Evolutionary conservation across 2,797 vertebrate genomes (phyloP).

Genomic region (Gallinago solitaria): DNA sequence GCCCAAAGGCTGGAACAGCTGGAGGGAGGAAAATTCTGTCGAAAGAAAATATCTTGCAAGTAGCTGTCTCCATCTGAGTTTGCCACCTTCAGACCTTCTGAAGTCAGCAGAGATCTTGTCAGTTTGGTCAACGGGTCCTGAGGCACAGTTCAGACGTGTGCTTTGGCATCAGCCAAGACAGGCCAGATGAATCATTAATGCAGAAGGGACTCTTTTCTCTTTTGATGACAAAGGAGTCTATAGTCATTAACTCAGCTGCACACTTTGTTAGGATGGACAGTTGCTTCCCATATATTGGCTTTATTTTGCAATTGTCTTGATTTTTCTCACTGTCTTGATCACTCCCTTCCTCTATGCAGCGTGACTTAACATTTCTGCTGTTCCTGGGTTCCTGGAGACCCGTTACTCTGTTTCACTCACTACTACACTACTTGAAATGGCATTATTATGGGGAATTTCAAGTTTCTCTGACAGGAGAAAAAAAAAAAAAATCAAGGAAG

Average conservation of each 20-base stretch:
- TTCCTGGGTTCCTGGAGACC: neutral
- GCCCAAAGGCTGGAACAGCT: neutral
- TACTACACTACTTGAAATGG: neutral
- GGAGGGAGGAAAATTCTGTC: neutral
- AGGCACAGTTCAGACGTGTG: neutral
- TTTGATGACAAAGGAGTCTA: neutral
- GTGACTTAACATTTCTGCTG: neutral
- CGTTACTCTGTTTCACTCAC: neutral
- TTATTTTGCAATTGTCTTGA: neutral
- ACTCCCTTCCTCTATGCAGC: neutral
- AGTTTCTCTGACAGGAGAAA: neutral
- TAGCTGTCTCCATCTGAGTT: neutral
- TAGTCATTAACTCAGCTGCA: neutral
- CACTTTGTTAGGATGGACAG: neutral
- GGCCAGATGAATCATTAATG: neutral
- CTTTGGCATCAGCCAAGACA: neutral
- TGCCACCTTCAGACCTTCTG: neutral
- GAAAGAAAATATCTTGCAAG: neutral
- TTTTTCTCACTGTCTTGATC: neutral
- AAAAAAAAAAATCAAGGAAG: neutral
- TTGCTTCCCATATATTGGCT: neutral
- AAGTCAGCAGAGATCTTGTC: neutral
- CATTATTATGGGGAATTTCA: neutral
- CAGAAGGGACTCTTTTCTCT: neutral
- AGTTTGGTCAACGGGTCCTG: neutral